Evolutionary conservation across 2,888 invertebrate genomes (phyloP).

Genomic region (Anarsia innoxiella): DNA sequence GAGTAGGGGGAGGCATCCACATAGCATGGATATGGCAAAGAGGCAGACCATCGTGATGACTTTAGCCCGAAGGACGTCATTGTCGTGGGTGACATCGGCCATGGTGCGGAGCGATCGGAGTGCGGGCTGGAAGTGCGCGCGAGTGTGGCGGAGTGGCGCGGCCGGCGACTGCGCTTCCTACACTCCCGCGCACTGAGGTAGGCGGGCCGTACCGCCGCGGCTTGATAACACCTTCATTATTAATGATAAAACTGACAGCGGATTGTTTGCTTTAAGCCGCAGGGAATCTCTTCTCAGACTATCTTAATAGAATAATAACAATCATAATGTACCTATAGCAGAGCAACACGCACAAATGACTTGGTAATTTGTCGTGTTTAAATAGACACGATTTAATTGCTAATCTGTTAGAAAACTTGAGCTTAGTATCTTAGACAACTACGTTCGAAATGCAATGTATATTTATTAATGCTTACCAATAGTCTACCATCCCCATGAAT

Average conservation of each 20-base stretch:
- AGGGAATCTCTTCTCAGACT: neutral
- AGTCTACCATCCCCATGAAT: too few species aligned
- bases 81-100: slow-evolving; percentile 12
- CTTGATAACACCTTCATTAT: slow-evolving; percentile 55
- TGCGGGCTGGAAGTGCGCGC: slow-evolving; percentile 14
- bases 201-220: slow-evolving; percentile 30
- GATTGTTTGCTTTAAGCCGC: slow-evolving; percentile 32
- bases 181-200: slow-evolving; percentile 28
- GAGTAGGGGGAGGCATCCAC: slow-evolving; percentile 84
- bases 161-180: slow-evolving; percentile 47
- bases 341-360: too few species aligned
- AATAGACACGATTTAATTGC: too few species aligned
- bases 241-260: slow-evolving; percentile 56
- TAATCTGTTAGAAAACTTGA: too few species aligned
- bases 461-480: too few species aligned
- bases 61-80: slow-evolving; percentile 80
- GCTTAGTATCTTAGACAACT: too few species aligned
- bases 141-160: slow-evolving; percentile 19
- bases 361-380: too few species aligned
- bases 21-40: slow-evolving; percentile 82
- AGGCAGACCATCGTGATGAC: slow-evolving; percentile 85
- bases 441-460: too few species aligned
- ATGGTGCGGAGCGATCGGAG: neutral
- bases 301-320: neutral
- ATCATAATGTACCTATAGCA: too few species aligned